Conservation (phyloP, 2,888 invertebrate genomes). For the Leucophenga maculata region DNA sequence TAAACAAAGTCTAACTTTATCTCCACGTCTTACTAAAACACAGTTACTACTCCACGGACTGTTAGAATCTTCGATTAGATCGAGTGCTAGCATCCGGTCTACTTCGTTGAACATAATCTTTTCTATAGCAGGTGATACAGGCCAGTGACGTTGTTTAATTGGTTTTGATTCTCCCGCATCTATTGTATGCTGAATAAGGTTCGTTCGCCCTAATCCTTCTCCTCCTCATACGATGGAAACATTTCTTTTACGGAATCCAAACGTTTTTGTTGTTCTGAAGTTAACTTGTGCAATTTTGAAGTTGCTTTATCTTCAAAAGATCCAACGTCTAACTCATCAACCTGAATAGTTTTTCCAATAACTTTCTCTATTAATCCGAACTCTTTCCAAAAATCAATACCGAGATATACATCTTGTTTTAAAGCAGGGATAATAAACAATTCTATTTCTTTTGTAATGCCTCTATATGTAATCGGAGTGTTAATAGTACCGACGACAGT, state of each 20-base stretch:
- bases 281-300: background rate
- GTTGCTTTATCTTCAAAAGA: background rate
- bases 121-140: background rate
- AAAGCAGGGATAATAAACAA: slow-evolving; percentile 12
- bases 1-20: slow-evolving; percentile 43
- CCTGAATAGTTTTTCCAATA: background rate
- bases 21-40: slow-evolving; percentile 45
- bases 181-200: background rate
- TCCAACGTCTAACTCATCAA: slow-evolving; percentile 8
- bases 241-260: background rate
- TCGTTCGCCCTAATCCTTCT: background rate
- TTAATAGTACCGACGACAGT: background rate
- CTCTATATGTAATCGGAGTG: background rate
- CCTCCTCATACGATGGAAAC: background rate
- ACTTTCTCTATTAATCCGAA: background rate
- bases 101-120: background rate
- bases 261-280: background rate
- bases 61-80: slow-evolving; percentile 50
- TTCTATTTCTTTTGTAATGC: background rate
- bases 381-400: slow-evolving; percentile 14
- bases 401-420: slow-evolving; percentile 18
- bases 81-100: background rate
- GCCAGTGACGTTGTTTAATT: background rate
- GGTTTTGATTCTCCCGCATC: background rate
- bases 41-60: slow-evolving; percentile 55